phyloP scores from a whole-genome alignment of 1,140 invertebrate species.

The Steinernema feltiae region DNA sequence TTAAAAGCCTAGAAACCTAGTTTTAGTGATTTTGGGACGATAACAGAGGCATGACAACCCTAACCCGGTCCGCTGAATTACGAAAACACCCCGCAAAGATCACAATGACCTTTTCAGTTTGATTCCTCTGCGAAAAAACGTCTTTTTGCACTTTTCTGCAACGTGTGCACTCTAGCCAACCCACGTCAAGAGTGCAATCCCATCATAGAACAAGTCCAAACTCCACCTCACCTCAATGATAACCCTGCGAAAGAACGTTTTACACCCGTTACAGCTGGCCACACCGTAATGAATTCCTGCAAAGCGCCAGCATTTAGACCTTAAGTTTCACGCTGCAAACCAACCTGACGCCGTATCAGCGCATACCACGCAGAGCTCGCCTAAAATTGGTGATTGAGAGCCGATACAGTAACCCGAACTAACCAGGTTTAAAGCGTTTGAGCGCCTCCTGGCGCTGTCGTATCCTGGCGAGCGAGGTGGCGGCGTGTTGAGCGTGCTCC shows the following conservation, averaged over 20 bases:
- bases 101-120: no score
- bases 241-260: constrained; percentile 46
- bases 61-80: no score
- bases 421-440: neutral
- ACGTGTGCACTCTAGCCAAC: no score
- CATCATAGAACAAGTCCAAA: neutral
- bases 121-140: no score
- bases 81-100: no score
- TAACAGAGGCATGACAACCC: no score
- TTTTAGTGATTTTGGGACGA: no score
- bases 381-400: no score
- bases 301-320: neutral
- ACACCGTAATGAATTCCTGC: constrained; percentile 1
- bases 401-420: no score
- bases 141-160: no score
- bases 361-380: constrained; percentile 47
- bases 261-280: constrained; percentile 43
- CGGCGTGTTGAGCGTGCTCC: constrained; percentile 12
- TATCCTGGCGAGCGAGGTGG: constrained; percentile 1
- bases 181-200: no score
- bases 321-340: neutral
- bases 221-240: constrained; percentile 40
- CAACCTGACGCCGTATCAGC: constrained; percentile 49
- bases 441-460: neutral
- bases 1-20: no score